Evolutionary conservation across 2,888 invertebrate genomes (phyloP).

Genomic region (Thalpophila matura): DNA sequence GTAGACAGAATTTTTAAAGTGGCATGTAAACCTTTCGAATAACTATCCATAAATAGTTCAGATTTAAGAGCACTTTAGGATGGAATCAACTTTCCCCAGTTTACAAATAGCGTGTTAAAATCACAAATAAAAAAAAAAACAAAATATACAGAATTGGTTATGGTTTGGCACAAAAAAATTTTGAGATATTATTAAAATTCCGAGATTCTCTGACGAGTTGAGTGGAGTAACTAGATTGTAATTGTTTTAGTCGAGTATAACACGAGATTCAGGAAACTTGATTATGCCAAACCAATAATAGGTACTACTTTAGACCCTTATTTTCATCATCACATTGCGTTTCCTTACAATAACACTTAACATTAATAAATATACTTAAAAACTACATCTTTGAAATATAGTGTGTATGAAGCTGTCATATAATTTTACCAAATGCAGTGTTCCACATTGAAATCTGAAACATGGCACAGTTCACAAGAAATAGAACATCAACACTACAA

Average conservation of each 20-base stretch:
- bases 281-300: conserved; percentile 83
- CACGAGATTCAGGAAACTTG: conserved; percentile 71
- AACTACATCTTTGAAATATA: conserved; percentile 69
- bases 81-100: conserved; percentile 87
- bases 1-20: conserved; percentile 69
- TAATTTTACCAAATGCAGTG: conserved; percentile 65
- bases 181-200: conserved; percentile 22
- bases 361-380: conserved; percentile 74
- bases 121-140: conserved; percentile 74
- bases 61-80: conserved; percentile 90
- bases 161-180: conserved; percentile 62
- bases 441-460: conserved; percentile 67
- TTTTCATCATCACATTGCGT: conserved; percentile 88
- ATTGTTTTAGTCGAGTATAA: conserved; percentile 19
- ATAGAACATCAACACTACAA: conserved; percentile 70
- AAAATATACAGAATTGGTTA: conserved; percentile 71
- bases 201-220: conserved; percentile 63
- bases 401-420: conserved; percentile 62
- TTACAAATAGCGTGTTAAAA: conserved; percentile 79
- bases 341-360: conserved; percentile 82
- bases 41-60: conserved; percentile 83
- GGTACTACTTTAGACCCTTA: conserved; percentile 85
- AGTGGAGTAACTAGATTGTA: conserved; percentile 15
- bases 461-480: conserved; percentile 81
- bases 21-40: conserved; percentile 74